Base-by-base conservation (phyloP, 2,797 vertebrate genomes). In the Acestrorhynchus altus region DNA sequence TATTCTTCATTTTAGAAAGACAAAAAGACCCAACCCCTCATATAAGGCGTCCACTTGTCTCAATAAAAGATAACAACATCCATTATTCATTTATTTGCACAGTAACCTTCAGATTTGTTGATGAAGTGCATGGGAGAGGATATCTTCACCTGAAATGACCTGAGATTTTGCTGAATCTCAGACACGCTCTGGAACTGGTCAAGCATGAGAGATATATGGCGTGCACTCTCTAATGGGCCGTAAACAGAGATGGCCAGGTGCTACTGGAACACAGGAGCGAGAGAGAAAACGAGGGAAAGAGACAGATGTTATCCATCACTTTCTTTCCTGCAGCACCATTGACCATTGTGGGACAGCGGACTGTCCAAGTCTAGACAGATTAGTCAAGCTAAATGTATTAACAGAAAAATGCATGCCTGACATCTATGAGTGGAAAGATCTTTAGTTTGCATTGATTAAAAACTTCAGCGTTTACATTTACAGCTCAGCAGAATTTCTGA, bases 241-340 rank as follows among this genome's bases (percentile, higher is more conserved):
- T 56, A 63, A 73, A 56, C 39, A 26, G 31, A 49, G 76, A 74
- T 35, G 28, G n/a, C 49, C 80, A 68, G 69, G 69, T 67, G 52
- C 26, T 76, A 59, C 22, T 73, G 63, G 57, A 61, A 76, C 39
- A 11, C 22, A 40, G 39, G 20, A 44, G 40, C 15, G 71, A 47
- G 69, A 60, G 26, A 67, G 20, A 67, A 73, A 31, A 68, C n/a
- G 60, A 47, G 44, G 6, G 8, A 15, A 68, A 28, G 60, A 69
- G 70, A 74, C 72, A 74, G 57, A 56, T 68, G 57, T 49, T 74
- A 70, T 79, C 28, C 12, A 78, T 77, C 75, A 81, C 26, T 57
- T 18, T 68, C 44, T 16, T 49, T 18, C 64, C 20, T 51, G 65
- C 18, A 74, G 35, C 56, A 74, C 26, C 65, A 28, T n/a, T 74